These are phyloP conservation scores for Myiotriccus ornatus DNA, from an alignment of 2,797 vertebrate species.

Conservation along the genomic window DNA sequence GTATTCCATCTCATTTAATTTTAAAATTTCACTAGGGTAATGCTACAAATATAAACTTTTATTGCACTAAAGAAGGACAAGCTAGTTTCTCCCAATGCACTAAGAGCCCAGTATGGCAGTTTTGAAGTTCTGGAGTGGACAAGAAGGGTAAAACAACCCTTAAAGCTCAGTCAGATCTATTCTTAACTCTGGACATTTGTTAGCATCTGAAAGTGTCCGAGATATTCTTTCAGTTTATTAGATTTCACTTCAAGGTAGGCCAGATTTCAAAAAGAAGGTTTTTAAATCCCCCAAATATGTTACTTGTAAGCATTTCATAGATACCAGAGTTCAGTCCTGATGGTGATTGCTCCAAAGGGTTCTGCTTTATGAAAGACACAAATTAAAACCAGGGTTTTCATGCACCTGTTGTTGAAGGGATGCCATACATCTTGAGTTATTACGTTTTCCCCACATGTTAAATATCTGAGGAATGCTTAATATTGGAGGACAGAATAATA, in stretches of 20 bases:
- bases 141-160: not conserved
- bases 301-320: not conserved
- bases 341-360: not conserved
- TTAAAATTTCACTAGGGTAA: not conserved
- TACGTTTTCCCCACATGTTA: not conserved
- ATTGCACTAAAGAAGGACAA: not conserved
- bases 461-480: slow-evolving; percentile 24
- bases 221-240: not conserved
- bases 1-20: not conserved
- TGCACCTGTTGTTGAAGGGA: not conserved
- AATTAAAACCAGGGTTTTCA: not conserved
- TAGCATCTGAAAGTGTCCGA: not conserved
- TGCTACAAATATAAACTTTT: not conserved
- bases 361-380: not conserved
- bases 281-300: not conserved
- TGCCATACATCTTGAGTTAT: not conserved
- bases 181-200: not conserved
- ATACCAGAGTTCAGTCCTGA: not conserved
- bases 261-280: not conserved
- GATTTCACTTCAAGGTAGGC: not conserved
- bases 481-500: slow-evolving; percentile 33
- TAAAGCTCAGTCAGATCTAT: not conserved
- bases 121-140: not conserved
- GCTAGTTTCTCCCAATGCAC: not conserved
- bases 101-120: not conserved